Percentiles rank a stretch among this genome's conserved stretches.
Conservation (phyloP, 1,140 invertebrate genomes). For the Stegodyphus dumicola region DNA sequence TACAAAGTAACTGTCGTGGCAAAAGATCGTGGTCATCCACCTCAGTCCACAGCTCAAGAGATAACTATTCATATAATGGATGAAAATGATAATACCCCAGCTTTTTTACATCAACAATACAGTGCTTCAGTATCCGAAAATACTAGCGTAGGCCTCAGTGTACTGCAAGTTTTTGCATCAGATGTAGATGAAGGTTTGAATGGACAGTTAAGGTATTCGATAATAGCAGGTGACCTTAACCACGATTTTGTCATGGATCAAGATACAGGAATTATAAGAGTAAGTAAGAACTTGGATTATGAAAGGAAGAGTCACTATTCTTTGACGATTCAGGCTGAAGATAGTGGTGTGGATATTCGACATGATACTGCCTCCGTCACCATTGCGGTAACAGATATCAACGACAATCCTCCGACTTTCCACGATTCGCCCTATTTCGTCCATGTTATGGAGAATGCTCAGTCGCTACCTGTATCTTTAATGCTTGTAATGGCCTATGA, state of each 20-base stretch:
- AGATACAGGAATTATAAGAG: constrained; percentile 86
- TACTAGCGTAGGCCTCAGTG: constrained; percentile 89
- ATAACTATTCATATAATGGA: constrained; percentile 84
- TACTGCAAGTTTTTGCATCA: constrained; percentile 85
- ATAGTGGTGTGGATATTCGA: constrained; percentile 72
- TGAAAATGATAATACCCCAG: constrained; percentile 93
- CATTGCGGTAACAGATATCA: constrained; percentile 85
- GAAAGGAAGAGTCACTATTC: constrained; percentile 87
- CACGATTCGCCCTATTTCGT: constrained; percentile 89
- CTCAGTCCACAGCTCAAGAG: constrained; percentile 77
- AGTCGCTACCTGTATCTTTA: constrained; percentile 32
- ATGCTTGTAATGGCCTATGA: constrained; percentile 84
- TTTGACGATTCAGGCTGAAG: constrained; percentile 86
- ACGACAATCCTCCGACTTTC: constrained; percentile 94
- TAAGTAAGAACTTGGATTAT: constrained; percentile 91
- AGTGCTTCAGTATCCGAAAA: constrained; percentile 90
- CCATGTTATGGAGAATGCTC: constrained; percentile 82
- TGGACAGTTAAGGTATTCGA: constrained; percentile 87
- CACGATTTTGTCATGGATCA: constrained; percentile 90
- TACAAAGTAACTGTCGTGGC: constrained; percentile 67
- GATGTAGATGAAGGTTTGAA: constrained; percentile 91
- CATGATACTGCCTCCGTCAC: constrained; percentile 78
- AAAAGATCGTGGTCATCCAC: constrained; percentile 87
- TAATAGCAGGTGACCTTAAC: constrained; percentile 89
- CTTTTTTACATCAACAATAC: constrained; percentile 89